These are phyloP conservation scores for Zeugodacus cucurbitae DNA, from an alignment of 1,140 invertebrate genomes.

Conservation along the genomic window DNA sequence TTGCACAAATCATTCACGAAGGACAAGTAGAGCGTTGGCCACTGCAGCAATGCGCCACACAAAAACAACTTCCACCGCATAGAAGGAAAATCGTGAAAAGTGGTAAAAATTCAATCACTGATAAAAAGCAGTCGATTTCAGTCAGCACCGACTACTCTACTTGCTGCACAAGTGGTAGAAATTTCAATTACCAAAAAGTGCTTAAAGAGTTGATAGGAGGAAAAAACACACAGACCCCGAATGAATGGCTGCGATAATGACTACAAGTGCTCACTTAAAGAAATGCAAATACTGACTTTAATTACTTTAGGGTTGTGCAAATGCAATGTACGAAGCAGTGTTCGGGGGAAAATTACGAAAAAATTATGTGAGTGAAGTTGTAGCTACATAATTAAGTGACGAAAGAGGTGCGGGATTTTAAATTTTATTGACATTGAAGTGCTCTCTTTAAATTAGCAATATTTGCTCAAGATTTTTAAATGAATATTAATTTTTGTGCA, in stretches of 20 bases:
- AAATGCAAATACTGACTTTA: neutral
- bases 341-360: neutral
- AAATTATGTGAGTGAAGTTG: neutral
- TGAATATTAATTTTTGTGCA: too few species aligned
- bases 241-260: neutral
- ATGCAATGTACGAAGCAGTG: neutral
- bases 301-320: neutral
- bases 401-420: neutral
- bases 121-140: neutral
- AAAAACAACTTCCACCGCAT: neutral
- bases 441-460: too few species aligned
- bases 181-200: constrained; percentile 9
- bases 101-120: neutral
- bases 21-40: neutral
- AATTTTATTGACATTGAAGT: neutral
- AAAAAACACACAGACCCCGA: neutral
- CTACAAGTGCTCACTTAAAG: neutral
- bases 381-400: neutral
- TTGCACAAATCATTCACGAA: neutral
- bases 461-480: too few species aligned
- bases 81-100: neutral
- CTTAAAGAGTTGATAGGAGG: neutral
- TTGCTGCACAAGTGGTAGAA: neutral
- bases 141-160: neutral
- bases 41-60: neutral